Base-by-base conservation (phyloP, 2,113 vertebrate genomes). In the Ammodramus savannarum region DNA sequence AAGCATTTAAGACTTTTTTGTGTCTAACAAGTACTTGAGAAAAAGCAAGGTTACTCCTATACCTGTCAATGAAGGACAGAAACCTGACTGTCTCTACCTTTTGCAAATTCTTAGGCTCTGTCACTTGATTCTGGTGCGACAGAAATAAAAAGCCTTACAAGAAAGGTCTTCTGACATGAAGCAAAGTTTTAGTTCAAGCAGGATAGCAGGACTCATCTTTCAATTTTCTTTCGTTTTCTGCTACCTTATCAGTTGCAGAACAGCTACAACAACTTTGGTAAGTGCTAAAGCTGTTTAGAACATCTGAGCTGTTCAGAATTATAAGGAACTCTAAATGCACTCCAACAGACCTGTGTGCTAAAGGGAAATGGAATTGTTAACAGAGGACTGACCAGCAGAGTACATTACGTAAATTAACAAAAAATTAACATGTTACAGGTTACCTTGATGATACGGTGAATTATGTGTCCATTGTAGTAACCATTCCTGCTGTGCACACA, bases 401-500 rank as follows among this genome's bases (percentile, higher is more conserved):
- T 52, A n/a, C 20, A 16, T 51, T 29, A 73, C 10, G 9, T n/a
- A 86, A 73, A 85, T 8, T 6, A 43, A 57, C 5, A 43, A 32
- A 13, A 48, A 52, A 69, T 12, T 8, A 61, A 44, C 5, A 36
- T 44, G 71, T 55, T n/a, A 23, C 55, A 93, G 71, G 34, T 86
- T 97, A 99, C 99, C 98, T 99, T 99, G 96, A 99, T 99, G 32
- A 99, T 98, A 65, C 99, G 98, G 90, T 99, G 99, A 98, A 99
- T 99, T 84, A 99, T 98, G 81, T 99, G 99, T 16, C 99, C 96
- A 39, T 99, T 99, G 97, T 98, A 99, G 97, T 99, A 99, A 66
- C 99, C 98, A 89, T 99, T 99, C 96, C 99, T 98, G 97, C 99
- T 99, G 93, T 99, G 99, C 20, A 99, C 99, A 68, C 99, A 99